These are phyloP conservation scores for Psix sp. DNA, from an alignment of 1,140 invertebrate species.

Conservation along the genomic window DNA sequence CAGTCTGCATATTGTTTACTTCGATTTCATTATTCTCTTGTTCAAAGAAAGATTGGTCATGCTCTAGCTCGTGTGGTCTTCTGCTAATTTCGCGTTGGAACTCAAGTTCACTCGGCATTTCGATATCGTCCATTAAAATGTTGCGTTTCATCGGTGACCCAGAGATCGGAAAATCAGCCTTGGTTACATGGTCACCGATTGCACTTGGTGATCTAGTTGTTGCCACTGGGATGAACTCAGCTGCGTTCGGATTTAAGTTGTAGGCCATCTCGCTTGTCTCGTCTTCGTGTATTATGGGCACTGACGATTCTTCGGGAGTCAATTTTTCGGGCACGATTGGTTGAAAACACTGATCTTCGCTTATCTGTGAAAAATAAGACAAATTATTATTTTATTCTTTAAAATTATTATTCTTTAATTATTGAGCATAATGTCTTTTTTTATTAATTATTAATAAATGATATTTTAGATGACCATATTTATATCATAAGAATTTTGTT, in stretches of 20 bases:
- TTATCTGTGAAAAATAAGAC: conserved; percentile 17
- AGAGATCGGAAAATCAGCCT: conserved; percentile 78
- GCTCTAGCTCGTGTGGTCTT: conserved; percentile 79
- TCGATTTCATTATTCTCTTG: conserved; percentile 72
- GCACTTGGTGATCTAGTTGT: conserved; percentile 75
- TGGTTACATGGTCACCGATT: conserved; percentile 57
- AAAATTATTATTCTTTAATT: not conserved
- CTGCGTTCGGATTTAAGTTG: conserved; percentile 84
- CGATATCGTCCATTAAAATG: conserved; percentile 79
- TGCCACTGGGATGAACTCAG: conserved; percentile 82
- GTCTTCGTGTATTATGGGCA: conserved; percentile 15
- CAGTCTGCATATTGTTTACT: conserved; percentile 61
- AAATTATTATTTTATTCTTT: not conserved
- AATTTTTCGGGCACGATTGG: not conserved
- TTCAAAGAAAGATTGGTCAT: conserved; percentile 69
- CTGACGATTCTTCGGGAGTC: not conserved
- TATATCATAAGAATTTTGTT: too few relatives aligned
- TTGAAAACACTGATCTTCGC: conserved; percentile 8
- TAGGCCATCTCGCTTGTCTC: conserved; percentile 80
- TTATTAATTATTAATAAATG: too few relatives aligned
- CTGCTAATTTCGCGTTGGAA: conserved; percentile 80
- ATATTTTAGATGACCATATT: too few relatives aligned
- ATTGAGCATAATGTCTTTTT: not conserved
- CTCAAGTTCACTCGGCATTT: conserved; percentile 80
- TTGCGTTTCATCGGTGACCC: conserved; percentile 81